Evolutionary conservation across 2,888 invertebrate species (phyloP).

Genomic region (Macrosoma leucophasiata): DNA sequence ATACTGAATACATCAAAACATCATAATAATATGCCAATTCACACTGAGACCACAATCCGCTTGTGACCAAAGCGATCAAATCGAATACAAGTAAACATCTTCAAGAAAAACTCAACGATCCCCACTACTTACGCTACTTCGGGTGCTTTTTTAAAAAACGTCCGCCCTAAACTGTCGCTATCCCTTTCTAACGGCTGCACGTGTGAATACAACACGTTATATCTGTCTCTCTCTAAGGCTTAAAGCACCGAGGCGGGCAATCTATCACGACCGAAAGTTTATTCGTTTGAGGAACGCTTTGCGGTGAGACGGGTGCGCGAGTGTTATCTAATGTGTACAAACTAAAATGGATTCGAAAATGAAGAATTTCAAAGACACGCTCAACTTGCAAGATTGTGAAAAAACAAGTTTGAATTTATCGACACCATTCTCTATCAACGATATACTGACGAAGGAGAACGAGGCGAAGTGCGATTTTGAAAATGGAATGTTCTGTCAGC

Average conservation of each 20-base stretch:
- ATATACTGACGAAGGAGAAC: constrained; percentile 79
- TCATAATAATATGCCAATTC: constrained; percentile 37
- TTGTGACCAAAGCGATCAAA: constrained; percentile 62
- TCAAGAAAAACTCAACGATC: constrained; percentile 74
- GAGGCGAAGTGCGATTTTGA: constrained; percentile 63
- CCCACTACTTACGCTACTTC: constrained; percentile 72
- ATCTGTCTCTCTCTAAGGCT: constrained; percentile 59
- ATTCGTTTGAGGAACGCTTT: constrained; percentile 72
- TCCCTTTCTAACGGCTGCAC: constrained; percentile 36
- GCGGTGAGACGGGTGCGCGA: constrained; percentile 56
- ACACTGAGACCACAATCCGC: constrained; percentile 33
- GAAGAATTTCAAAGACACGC: constrained; percentile 51
- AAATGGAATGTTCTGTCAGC: constrained; percentile 54
- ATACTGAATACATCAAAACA: background rate
- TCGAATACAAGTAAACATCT: constrained; percentile 73
- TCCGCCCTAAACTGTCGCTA: constrained; percentile 42
- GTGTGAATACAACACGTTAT: constrained; percentile 17
- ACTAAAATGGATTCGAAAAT: constrained; percentile 62
- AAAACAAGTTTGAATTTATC: constrained; percentile 59
- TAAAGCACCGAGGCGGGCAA: constrained; percentile 66
- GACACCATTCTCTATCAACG: constrained; percentile 84
- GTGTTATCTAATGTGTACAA: constrained; percentile 42
- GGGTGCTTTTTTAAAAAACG: constrained; percentile 67
- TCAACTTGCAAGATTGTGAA: constrained; percentile 57
- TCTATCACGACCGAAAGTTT: constrained; percentile 69